Percentiles rank a stretch among this genome's conserved stretches.
Evolutionary conservation across 2,113 vertebrate genomes (phyloP).

Genomic region (Toxotes chatareus): DNA sequence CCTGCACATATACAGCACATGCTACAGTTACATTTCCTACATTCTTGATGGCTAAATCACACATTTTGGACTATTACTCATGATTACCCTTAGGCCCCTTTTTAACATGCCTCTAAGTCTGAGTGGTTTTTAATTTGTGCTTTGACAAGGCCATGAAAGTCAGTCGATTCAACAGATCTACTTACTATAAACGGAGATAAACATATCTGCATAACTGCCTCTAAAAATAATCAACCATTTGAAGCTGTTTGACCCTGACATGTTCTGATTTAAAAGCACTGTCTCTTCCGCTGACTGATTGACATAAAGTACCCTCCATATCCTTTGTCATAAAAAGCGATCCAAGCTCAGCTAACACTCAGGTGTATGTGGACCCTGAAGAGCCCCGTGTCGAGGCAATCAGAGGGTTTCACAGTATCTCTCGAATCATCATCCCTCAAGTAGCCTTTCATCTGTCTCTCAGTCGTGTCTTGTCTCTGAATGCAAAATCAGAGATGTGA

Average conservation of each 20-base stretch:
- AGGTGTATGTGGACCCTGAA: constrained; percentile 8
- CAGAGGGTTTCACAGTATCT: constrained; percentile 36
- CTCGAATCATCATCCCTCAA: constrained; percentile 33
- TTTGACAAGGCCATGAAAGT: constrained; percentile 55
- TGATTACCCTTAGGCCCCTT: constrained; percentile 25
- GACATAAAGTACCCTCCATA: constrained; percentile 28
- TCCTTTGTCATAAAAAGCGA: constrained; percentile 31
- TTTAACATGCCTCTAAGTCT: constrained; percentile 21
- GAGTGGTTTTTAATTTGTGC: constrained; percentile 32
- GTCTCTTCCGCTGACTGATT: constrained; percentile 38
- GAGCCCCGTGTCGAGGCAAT: constrained; percentile 35
- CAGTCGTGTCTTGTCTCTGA: constrained; percentile 6
- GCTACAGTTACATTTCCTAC: too few relatives aligned
- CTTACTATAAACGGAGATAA: constrained; percentile 57
- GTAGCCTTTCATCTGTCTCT: constrained; percentile 47
- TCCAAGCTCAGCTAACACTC: background rate
- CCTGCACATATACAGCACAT: too few relatives aligned
- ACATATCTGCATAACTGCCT: constrained; percentile 57
- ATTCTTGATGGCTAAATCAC: too few relatives aligned
- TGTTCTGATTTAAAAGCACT: constrained; percentile 32
- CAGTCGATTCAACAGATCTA: constrained; percentile 19
- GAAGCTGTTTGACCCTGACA: constrained; percentile 44
- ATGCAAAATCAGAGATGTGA: constrained; percentile 37
- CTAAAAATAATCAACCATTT: constrained; percentile 67
- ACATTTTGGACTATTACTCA: constrained; percentile 11